Conservation (phyloP, 2,797 vertebrate species). For the Acanthornis magna region DNA sequence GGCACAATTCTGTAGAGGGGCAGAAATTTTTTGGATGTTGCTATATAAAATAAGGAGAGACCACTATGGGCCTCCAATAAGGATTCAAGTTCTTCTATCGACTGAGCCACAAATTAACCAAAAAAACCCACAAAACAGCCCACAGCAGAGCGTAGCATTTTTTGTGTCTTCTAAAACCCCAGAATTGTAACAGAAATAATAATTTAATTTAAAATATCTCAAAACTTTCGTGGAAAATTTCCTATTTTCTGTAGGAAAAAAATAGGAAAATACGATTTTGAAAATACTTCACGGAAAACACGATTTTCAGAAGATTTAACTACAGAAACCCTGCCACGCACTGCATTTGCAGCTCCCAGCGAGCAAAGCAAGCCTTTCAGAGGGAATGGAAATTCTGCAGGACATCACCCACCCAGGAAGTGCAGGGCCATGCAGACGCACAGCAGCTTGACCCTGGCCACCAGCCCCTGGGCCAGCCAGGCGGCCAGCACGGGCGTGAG, state of each 20-base stretch:
- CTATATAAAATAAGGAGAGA: background rate
- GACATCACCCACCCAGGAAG: slow-evolving; percentile 86
- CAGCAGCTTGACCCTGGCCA: slow-evolving; percentile 83
- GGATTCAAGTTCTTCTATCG: background rate
- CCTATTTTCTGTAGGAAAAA: background rate
- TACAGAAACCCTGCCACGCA: too few relatives aligned
- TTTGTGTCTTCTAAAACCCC: background rate
- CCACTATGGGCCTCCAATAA: background rate
- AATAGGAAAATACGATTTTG: too few relatives aligned
- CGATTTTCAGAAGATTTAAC: background rate
- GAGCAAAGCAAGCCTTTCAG: too few relatives aligned
- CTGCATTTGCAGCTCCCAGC: too few relatives aligned
- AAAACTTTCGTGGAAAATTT: background rate
- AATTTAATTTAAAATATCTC: background rate
- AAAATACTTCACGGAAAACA: background rate
- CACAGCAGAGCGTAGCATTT: fast-evolving
- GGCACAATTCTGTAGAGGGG: background rate
- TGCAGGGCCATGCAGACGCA: slow-evolving; percentile 87
- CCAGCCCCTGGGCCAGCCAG: slow-evolving; percentile 83
- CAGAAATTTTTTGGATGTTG: background rate
- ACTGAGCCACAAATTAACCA: background rate
- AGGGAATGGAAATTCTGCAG: too few relatives aligned
- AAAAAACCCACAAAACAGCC: fast-evolving
- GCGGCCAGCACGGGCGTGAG: slow-evolving; percentile 81
- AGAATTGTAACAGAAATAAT: background rate